Base-by-base conservation (phyloP, 1,140 invertebrate genomes). In the Drosophila sulfurigaster region DNA sequence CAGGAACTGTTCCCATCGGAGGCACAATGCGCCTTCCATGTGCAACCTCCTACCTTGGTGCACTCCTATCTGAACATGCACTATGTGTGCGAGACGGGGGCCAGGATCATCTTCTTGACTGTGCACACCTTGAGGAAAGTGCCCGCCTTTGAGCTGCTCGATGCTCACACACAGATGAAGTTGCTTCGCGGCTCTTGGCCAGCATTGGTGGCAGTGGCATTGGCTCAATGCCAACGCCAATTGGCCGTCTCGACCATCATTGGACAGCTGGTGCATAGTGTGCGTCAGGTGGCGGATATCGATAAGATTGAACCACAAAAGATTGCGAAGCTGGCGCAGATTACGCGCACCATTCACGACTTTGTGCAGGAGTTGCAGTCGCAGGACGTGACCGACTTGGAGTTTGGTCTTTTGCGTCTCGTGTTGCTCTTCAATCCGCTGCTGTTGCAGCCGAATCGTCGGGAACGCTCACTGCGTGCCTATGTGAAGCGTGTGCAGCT, bases 21-120 rank as follows among this genome's bases (percentile, higher is more conserved):
- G 65, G 94, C 94, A 16, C 94, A 96, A 86, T 94, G 95, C 59
- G 88, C 94, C 15, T 98, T 98, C 90, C 96, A 96, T 86, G 93
- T 98, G 74, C 96, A 96, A 75, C 96, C 96, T 5, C 97, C 97
- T 11, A 95, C 95, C 43, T 95, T 96, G 52, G 95, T 97, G 74
- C 96, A 97, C 45, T 94, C 96, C 13, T 97, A 96, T 93, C 94
- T 97, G 59, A 98, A 97, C 89, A 95, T 97, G 72, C 96, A 98
- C 93, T 98, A 97, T 86, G 97, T 99, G 54, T 98, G 97, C 93
- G 98, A 99, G 94, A 97, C 96, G 91, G 97, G 97, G 5, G 98
- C 97, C 13, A 94, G 98, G 77, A 94, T 99, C 48, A 93, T 99
- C 35, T 98, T 99, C 91, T 93, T 97, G 5, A 97, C 97, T 2